These are phyloP conservation scores for Leptinotarsa lineolata DNA, from an alignment of 1,140 invertebrate genomes.

Conservation along the genomic window DNA sequence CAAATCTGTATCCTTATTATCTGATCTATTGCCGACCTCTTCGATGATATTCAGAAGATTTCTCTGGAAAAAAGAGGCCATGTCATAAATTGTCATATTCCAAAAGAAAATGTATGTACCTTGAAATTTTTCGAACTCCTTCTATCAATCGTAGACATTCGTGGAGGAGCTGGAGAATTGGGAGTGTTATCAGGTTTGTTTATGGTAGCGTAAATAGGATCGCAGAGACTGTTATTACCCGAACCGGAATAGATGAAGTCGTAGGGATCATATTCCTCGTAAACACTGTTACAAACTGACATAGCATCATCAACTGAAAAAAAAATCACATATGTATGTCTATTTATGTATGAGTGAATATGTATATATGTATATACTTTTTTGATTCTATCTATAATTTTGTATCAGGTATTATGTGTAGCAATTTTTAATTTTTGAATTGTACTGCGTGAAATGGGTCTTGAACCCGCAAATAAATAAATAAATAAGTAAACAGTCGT, in stretches of 20 bases:
- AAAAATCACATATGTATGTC: no score
- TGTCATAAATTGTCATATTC: neutral
- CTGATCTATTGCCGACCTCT: slow-evolving; percentile 36
- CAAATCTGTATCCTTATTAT: slow-evolving; percentile 69
- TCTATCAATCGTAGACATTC: slow-evolving; percentile 45
- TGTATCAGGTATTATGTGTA: no score
- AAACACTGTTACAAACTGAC: slow-evolving; percentile 72
- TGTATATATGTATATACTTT: no score
- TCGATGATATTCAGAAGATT: slow-evolving; percentile 58
- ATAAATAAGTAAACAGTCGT: no score
- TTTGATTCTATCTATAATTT: no score
- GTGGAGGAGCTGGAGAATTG: slow-evolving; percentile 63
- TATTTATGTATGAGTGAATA: no score
- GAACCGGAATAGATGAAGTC: slow-evolving; percentile 79
- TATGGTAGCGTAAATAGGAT: slow-evolving; percentile 76
- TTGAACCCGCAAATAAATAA: no score
- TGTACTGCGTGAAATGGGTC: no score
- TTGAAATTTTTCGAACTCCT: slow-evolving; percentile 38
- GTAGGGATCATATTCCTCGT: slow-evolving; percentile 84
- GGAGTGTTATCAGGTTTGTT: slow-evolving; percentile 68
- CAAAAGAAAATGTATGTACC: slow-evolving; percentile 23
- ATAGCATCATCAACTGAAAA: slow-evolving; percentile 53
- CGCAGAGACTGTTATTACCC: slow-evolving; percentile 69
- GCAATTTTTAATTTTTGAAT: no score
- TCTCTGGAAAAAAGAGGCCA: slow-evolving; percentile 32